Evolutionary conservation across 2,113 vertebrate species (phyloP).

Genomic region (Mobula hypostoma): DNA sequence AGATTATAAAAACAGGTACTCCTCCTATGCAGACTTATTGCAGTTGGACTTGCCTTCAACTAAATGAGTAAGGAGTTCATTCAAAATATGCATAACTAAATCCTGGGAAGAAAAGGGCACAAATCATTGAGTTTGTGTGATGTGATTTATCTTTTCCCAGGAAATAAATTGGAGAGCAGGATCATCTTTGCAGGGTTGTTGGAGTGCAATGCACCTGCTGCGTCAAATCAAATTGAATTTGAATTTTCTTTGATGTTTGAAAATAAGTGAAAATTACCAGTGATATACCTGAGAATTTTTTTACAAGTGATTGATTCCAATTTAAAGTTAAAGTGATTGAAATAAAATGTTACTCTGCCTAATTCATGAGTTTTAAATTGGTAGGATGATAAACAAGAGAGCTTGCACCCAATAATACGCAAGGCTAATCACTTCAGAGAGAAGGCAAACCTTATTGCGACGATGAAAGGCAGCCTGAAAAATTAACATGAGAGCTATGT

Average conservation of each 20-base stretch:
- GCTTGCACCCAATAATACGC: neutral
- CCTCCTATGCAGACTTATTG: neutral
- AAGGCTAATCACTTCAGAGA: neutral
- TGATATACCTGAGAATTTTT: neutral
- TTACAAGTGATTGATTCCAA: neutral
- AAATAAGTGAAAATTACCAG: neutral
- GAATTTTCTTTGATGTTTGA: neutral
- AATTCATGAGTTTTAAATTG: neutral
- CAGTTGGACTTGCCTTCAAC: neutral
- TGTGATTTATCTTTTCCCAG: neutral
- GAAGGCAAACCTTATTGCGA: neutral
- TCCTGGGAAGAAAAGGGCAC: neutral
- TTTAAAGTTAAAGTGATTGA: neutral
- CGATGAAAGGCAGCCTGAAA: neutral
- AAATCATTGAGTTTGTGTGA: neutral
- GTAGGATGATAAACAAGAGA: too few species aligned
- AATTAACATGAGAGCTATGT: neutral
- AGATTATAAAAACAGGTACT: neutral
- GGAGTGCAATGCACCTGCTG: too few species aligned
- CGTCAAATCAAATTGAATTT: neutral
- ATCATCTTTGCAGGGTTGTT: neutral
- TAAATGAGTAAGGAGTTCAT: neutral
- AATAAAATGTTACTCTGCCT: neutral
- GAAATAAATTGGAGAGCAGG: conserved; percentile 3
- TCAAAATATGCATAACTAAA: neutral